phyloP scores from a whole-genome alignment of 1,140 invertebrate species.

The Neelides sp. region DNA sequence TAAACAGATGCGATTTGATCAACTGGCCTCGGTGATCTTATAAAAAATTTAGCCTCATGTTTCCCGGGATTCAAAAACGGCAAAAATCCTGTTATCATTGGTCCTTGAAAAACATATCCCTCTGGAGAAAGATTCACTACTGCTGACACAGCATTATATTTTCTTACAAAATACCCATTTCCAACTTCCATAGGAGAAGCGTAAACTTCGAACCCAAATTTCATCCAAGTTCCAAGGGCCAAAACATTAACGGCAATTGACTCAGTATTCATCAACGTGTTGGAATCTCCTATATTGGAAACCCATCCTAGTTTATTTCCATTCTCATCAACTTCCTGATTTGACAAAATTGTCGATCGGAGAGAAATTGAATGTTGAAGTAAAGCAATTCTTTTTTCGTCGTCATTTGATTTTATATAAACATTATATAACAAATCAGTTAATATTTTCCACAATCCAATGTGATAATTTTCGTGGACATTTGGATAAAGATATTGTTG shows the following conservation, averaged over 20 bases:
- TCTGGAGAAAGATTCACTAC: background rate
- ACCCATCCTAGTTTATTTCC: constrained; percentile 9
- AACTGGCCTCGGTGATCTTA: background rate
- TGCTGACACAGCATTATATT: constrained; percentile 5
- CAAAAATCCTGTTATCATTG: background rate
- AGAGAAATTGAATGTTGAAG: constrained; percentile 15
- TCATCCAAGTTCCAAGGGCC: constrained; percentile 4
- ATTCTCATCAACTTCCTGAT: constrained; percentile 8
- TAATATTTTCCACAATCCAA: constrained; percentile 16
- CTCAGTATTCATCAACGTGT: constrained; percentile 14
- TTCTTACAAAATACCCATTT: background rate
- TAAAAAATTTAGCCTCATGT: constrained; percentile 2
- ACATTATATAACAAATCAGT: constrained; percentile 6
- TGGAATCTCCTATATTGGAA: constrained; percentile 7
- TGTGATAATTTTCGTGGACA: constrained; percentile 17
- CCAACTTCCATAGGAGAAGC: constrained; percentile 2
- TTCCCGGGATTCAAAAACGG: background rate
- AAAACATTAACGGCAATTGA: constrained; percentile 2
- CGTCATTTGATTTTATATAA: no score
- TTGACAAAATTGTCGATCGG: constrained; percentile 10
- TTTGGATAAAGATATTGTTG: constrained; percentile 12
- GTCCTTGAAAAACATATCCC: background rate
- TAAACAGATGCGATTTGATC: constrained; percentile 1
- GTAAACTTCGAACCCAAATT: constrained; percentile 8
- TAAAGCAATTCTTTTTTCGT: background rate